Evolutionary conservation across 2,888 invertebrate genomes (phyloP).

Genomic region (Scaptomyza flava): DNA sequence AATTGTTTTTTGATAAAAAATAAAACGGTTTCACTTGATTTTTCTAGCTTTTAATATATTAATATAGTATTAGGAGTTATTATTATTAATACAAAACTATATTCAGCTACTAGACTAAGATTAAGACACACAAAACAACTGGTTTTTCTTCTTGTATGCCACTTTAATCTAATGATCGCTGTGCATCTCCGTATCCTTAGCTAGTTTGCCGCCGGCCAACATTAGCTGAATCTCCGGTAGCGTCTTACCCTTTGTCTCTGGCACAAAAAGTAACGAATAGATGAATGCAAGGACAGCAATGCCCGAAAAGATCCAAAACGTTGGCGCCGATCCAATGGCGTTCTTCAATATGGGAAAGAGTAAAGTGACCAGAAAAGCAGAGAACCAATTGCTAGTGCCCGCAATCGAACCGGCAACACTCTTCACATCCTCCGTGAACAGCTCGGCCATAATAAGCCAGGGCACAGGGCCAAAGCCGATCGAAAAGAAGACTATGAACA

Average conservation of each 20-base stretch:
- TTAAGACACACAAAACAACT: no score
- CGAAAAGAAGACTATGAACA: conserved; percentile 92
- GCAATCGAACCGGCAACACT: conserved; percentile 90
- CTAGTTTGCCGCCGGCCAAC: conserved; percentile 48
- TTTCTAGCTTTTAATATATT: conserved; percentile 1
- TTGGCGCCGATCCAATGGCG: conserved; percentile 86
- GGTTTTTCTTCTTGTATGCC: not conserved
- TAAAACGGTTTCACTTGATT: not conserved
- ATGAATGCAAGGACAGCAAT: conserved; percentile 87
- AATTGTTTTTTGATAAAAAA: no score
- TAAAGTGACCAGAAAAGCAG: conserved; percentile 91
- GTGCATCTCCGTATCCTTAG: not conserved
- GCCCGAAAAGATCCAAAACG: conserved; percentile 90
- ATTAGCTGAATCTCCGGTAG: conserved; percentile 74
- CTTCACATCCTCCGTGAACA: conserved; percentile 91
- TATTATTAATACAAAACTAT: conserved; percentile 14
- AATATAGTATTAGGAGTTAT: not conserved
- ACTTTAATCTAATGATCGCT: conserved; percentile 9
- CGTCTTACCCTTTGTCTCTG: conserved; percentile 85
- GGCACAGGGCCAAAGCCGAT: conserved; percentile 94
- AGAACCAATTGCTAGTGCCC: conserved; percentile 91
- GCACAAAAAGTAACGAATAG: conserved; percentile 87
- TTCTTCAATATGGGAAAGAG: conserved; percentile 87
- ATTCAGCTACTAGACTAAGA: conserved; percentile 12
- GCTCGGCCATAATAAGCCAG: conserved; percentile 89